A percentile compares a stretch with the other conserved stretches of the same genome.
phyloP scores from a whole-genome alignment of 2,113 vertebrate species.

The Onychorhynchus coronatus region DNA sequence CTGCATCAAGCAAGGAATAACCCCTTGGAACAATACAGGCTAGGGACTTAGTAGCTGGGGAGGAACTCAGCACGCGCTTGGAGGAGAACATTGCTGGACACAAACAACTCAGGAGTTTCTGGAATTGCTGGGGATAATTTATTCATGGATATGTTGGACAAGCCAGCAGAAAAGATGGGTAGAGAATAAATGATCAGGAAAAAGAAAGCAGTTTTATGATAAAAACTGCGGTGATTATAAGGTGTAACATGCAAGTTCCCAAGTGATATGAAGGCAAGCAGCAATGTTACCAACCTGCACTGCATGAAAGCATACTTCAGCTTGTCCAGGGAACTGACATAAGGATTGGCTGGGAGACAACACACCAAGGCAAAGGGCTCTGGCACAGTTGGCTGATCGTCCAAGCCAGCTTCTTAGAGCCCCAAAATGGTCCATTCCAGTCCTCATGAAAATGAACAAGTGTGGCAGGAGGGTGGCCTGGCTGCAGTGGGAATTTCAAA shows the following conservation, averaged over 20 bases:
- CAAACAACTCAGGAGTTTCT: not conserved
- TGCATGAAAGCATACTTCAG: not conserved
- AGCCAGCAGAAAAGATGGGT: not conserved
- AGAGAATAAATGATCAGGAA: not conserved
- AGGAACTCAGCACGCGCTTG: not conserved
- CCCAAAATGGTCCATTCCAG: not conserved
- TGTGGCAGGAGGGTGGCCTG: not conserved
- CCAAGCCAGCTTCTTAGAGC: not conserved
- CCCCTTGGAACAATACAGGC: not conserved
- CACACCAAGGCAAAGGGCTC: not conserved
- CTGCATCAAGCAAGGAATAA: not conserved
- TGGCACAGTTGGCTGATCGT: not conserved
- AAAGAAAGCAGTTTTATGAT: not conserved
- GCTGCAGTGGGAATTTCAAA: not conserved
- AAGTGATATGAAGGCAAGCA: not conserved
- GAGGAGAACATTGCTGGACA: not conserved
- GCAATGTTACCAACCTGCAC: not conserved
- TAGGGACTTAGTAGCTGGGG: not conserved
- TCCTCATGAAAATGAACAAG: not conserved
- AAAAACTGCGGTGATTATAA: not conserved
- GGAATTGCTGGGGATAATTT: not conserved
- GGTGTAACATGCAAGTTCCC: not conserved
- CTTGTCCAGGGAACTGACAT: not conserved
- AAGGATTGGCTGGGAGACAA: not conserved
- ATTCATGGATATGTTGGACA: not conserved